Evolutionary conservation across 2,113 vertebrate species (phyloP).

Genomic region (Amazona guildingii): DNA sequence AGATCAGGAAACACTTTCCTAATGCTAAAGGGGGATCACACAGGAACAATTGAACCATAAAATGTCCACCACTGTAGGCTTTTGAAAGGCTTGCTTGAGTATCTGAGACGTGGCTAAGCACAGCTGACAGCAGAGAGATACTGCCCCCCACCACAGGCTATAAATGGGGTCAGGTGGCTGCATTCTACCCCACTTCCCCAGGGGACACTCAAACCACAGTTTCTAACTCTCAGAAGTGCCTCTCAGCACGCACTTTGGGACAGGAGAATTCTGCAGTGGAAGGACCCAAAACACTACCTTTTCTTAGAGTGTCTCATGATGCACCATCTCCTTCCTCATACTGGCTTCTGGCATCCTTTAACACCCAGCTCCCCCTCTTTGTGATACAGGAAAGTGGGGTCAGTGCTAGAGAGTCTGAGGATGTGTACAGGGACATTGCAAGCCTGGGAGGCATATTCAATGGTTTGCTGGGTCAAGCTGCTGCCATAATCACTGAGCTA

Average conservation of each 20-base stretch:
- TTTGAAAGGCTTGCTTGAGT: not conserved
- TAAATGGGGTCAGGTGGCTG: not conserved
- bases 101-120: not conserved
- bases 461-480: not conserved
- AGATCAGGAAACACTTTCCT: not conserved
- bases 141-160: not conserved
- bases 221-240: not conserved
- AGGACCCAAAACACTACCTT: not conserved
- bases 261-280: not conserved
- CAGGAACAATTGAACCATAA: not conserved
- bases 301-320: not conserved
- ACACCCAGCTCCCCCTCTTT: not conserved
- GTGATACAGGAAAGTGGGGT: not conserved
- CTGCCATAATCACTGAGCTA: not conserved
- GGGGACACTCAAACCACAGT: not conserved
- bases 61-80: not conserved
- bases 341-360: not conserved
- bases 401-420: not conserved
- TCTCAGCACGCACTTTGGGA: not conserved
- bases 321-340: not conserved
- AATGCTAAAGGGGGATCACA: not conserved
- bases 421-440: not conserved
- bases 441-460: not conserved
- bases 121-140: not conserved
- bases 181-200: accelerated